Percentiles rank a stretch among this genome's conserved stretches.
Evolutionary conservation across 1,140 invertebrate genomes (phyloP).

Genomic region (Odontomachus brunneus): DNA sequence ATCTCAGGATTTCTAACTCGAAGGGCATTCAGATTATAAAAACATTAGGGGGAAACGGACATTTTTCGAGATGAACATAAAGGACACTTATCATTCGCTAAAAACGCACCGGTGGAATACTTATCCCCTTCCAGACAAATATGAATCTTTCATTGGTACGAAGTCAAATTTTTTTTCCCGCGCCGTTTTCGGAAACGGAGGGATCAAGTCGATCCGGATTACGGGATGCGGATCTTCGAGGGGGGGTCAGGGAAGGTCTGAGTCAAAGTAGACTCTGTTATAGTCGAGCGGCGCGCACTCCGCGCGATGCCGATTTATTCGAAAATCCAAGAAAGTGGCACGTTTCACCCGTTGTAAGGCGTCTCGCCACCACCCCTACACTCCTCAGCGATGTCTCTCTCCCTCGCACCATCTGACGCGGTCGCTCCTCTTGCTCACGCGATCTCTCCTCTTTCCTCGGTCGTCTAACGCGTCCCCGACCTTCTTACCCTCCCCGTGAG

Average conservation of each 20-base stretch:
- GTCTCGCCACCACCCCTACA: slow-evolving; percentile 38
- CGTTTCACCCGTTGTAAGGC: slow-evolving; percentile 73
- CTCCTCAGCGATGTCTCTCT: slow-evolving; percentile 39
- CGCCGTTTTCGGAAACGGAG: slow-evolving; percentile 38
- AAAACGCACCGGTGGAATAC: neutral
- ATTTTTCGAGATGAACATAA: too few relatives aligned
- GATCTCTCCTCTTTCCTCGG: slow-evolving; percentile 51
- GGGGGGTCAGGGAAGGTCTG: slow-evolving; percentile 41
- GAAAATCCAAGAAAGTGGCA: slow-evolving; percentile 76
- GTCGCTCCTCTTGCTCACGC: slow-evolving; percentile 10
- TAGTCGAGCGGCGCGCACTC: slow-evolving; percentile 56
- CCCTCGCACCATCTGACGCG: neutral
- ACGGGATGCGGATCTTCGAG: slow-evolving; percentile 60
- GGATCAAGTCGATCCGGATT: slow-evolving; percentile 70
- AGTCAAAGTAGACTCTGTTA: slow-evolving; percentile 71
- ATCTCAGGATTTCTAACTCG: too few relatives aligned
- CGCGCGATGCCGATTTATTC: slow-evolving; percentile 71
- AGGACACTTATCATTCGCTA: neutral
- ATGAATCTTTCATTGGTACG: slow-evolving; percentile 46
- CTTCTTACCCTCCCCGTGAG: slow-evolving; percentile 43
- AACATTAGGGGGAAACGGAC: neutral
- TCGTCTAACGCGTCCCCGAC: slow-evolving; percentile 38
- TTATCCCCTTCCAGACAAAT: slow-evolving; percentile 37
- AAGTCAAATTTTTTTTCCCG: slow-evolving; percentile 56
- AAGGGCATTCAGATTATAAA: neutral